Percentiles rank a stretch among this genome's conserved stretches.
Evolutionary conservation across 2,797 vertebrate species (phyloP).

Genomic region (Sebastes flavidus): DNA sequence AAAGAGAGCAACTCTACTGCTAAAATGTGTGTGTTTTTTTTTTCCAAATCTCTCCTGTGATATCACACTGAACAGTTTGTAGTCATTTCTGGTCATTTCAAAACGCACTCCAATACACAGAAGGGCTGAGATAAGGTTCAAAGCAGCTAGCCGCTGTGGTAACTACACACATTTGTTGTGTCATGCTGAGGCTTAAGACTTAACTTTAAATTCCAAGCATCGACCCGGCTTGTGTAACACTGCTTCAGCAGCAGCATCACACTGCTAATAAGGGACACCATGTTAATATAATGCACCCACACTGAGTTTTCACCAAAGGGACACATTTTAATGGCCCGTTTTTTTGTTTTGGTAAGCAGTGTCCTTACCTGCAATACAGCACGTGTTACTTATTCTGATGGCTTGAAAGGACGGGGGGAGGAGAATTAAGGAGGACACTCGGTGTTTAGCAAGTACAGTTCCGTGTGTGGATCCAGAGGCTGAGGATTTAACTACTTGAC

Average conservation of each 20-base stretch:
- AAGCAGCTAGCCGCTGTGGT: constrained; percentile 38
- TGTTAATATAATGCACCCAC: constrained; percentile 49
- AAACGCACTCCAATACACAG: constrained; percentile 27
- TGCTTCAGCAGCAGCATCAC: constrained; percentile 29
- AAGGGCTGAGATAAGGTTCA: constrained; percentile 58
- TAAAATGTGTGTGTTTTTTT: constrained; percentile 22
- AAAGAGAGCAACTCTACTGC: constrained; percentile 11
- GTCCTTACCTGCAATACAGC: constrained; percentile 26
- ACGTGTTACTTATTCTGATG: constrained; percentile 17
- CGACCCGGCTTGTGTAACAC: constrained; percentile 33
- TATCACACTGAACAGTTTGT: constrained; percentile 16
- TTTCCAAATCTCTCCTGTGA: constrained; percentile 29
- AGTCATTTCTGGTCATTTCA: constrained; percentile 30
- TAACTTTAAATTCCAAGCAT: constrained; percentile 59
- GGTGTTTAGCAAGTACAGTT: constrained; percentile 4
- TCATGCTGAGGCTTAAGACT: constrained; percentile 61
- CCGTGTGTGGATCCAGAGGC: constrained; percentile 10
- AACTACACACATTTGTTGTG: constrained; percentile 58
- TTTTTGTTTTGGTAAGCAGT: constrained; percentile 37
- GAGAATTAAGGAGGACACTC: background rate
- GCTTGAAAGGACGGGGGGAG: background rate
- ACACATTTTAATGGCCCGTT: constrained; percentile 54
- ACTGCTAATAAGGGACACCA: constrained; percentile 52
- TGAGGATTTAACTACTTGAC: constrained; percentile 39
- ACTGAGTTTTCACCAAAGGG: constrained; percentile 43